phyloP scores from a whole-genome alignment of 2,113 vertebrate species.

The Hyaena hyaena region DNA sequence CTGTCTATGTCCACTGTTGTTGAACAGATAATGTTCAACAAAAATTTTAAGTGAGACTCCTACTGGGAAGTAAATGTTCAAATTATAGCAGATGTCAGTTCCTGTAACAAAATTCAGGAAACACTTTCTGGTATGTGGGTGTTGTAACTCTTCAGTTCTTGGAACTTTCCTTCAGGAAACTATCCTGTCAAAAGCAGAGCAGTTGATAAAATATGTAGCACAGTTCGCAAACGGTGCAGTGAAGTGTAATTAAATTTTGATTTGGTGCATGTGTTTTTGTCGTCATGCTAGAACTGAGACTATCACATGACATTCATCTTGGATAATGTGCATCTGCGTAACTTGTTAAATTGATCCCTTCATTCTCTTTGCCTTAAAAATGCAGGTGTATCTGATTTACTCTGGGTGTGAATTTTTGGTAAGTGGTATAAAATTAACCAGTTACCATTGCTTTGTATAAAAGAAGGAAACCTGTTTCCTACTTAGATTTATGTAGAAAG shows the following conservation, averaged over 20 bases:
- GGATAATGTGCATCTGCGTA: conserved; percentile 19
- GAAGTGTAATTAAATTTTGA: conserved; percentile 68
- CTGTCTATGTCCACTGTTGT: background rate
- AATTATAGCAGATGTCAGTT: conserved; percentile 68
- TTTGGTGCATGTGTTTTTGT: conserved; percentile 62
- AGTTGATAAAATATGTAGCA: conserved; percentile 49
- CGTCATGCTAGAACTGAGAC: background rate
- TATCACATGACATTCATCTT: background rate
- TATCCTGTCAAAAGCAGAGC: conserved; percentile 59
- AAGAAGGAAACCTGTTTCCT: conserved; percentile 11
- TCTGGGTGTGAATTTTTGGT: conserved; percentile 13
- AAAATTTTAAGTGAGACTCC: background rate
- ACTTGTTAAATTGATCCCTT: background rate
- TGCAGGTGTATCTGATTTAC: conserved; percentile 69
- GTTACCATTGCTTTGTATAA: conserved; percentile 20
- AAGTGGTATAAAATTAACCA: conserved; percentile 33
- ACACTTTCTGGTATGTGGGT: conserved; percentile 70
- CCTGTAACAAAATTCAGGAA: conserved; percentile 77
- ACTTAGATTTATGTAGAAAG: background rate
- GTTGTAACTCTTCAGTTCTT: conserved; percentile 70
- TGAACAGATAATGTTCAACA: conserved; percentile 10
- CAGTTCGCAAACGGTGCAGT: background rate
- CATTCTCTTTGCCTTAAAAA: background rate
- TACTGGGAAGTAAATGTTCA: conserved; percentile 64
- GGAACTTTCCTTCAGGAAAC: conserved; percentile 78